phyloP scores from a whole-genome alignment of 2,113 vertebrate species.

The Gnathonemus longibarbis region DNA sequence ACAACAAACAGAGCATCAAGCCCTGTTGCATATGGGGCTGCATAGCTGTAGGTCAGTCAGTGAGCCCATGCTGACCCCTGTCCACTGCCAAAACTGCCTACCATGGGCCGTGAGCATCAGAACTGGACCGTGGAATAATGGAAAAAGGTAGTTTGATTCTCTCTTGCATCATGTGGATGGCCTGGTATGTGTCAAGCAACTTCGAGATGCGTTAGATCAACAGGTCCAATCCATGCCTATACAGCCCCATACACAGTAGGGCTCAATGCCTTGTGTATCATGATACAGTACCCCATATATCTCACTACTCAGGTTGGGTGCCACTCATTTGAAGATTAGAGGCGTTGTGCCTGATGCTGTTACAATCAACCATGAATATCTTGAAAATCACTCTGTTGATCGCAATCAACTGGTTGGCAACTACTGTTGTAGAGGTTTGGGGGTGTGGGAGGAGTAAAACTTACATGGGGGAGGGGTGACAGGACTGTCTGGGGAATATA shows the following conservation, averaged over 20 bases:
- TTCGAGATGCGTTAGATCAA: not conserved
- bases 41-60: too few species aligned
- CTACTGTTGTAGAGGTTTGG: not conserved
- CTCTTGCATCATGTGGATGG: not conserved
- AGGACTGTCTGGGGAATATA: not conserved
- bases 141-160: not conserved
- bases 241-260: not conserved
- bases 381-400: not conserved
- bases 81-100: too few species aligned
- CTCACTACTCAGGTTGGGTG: too few species aligned
- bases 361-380: not conserved
- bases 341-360: not conserved
- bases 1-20: too few species aligned
- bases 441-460: not conserved
- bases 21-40: too few species aligned
- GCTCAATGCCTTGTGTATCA: not conserved
- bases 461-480: not conserved
- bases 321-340: not conserved
- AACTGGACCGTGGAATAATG: too few species aligned
- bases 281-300: too few species aligned
- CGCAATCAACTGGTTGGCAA: not conserved
- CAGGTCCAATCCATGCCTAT: not conserved
- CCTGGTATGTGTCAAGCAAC: not conserved
- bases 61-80: too few species aligned
- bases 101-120: too few species aligned